Evolutionary conservation across 1,140 invertebrate species (phyloP), one percentile per base, ranked within the genome.

Genomic region (Sitobion miscanthi): DNA sequence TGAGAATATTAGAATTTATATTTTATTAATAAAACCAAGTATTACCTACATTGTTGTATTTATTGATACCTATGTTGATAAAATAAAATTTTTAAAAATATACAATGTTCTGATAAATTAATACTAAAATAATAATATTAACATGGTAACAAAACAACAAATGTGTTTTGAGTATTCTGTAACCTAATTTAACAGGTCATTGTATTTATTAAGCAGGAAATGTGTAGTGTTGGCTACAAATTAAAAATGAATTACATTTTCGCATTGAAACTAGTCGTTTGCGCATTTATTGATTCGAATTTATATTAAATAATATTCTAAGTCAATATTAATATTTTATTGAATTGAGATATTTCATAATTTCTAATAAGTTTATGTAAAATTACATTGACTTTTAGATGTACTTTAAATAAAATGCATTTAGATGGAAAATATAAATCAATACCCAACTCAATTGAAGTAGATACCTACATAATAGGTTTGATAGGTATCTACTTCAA

Each of bases 141-240:
- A 90, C 35, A 25, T 62, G 21, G 42, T 90, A 77, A 77, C 62
- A 23, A 35, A 89, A 54, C 87, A 54, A 87, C 25, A 30, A 69
- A 90, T 38, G 23, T 91, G 69, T 92, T 92, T 85, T 92, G n/a
- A 92, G 11, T 54, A 92, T 85, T 38, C 35, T 42, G 25, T 92
- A 92, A 92, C 91, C 77, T 85, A 92, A 85, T 85, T 92, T 85
- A 9, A 54, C 45, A 85, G 91, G 91, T 92, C 91, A 92, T 83
- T 92, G 91, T 38, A 92, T 92, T 85, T 30, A 11, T 83, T 92
- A 92, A 92, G n/a, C 91, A 92, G 47, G 47, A 92, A 83, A 85
- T 52, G n/a, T 91, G 45, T 91, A 91, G 45, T 17, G 52, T 25
- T 85, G 5, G 42, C 35, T 42, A 83, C 77, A 30, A 21, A 77